These are phyloP conservation scores for Hesperia comma DNA, from an alignment of 2,888 invertebrate genomes.

Conservation along the genomic window DNA sequence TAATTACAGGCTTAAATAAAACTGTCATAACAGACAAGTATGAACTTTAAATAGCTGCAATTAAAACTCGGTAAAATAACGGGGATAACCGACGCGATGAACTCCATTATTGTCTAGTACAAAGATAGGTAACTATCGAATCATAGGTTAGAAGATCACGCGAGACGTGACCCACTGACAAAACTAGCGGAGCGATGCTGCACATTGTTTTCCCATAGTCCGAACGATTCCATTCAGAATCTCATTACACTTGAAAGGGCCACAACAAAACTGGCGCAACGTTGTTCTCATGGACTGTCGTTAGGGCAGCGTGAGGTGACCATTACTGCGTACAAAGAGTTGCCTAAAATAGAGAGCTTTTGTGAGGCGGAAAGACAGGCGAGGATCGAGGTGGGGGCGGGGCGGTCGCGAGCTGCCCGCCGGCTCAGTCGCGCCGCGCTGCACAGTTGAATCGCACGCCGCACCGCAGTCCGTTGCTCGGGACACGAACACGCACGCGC, in stretches of 20 bases:
- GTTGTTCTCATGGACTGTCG: slow-evolving; percentile 82
- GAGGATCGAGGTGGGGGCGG: slow-evolving; percentile 78
- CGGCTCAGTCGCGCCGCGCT: slow-evolving; percentile 81
- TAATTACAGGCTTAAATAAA: slow-evolving; percentile 26
- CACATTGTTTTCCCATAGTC: slow-evolving; percentile 80
- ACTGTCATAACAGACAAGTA: slow-evolving; percentile 27
- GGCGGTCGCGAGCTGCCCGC: slow-evolving; percentile 76
- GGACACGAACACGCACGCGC: slow-evolving; percentile 65
- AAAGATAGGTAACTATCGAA: slow-evolving; percentile 22
- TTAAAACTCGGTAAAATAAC: slow-evolving; percentile 28
- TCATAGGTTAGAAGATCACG: slow-evolving; percentile 38
- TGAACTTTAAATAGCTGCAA: slow-evolving; percentile 26
- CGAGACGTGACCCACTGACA: slow-evolving; percentile 72
- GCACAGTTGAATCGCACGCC: slow-evolving; percentile 78
- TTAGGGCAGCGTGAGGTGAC: slow-evolving; percentile 84
- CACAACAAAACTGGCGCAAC: slow-evolving; percentile 81
- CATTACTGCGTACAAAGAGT: slow-evolving; percentile 83
- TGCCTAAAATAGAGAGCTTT: slow-evolving; percentile 84
- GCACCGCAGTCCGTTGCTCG: slow-evolving; percentile 60
- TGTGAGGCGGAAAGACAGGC: slow-evolving; percentile 77
- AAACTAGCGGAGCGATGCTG: slow-evolving; percentile 62
- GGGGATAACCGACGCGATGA: neutral
- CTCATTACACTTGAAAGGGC: slow-evolving; percentile 81
- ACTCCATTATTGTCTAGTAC: slow-evolving; percentile 1
- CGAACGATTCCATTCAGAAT: slow-evolving; percentile 78